These are phyloP conservation scores for Scaptomyza parva DNA, from an alignment of 2,888 invertebrate genomes.

Conservation along the genomic window DNA sequence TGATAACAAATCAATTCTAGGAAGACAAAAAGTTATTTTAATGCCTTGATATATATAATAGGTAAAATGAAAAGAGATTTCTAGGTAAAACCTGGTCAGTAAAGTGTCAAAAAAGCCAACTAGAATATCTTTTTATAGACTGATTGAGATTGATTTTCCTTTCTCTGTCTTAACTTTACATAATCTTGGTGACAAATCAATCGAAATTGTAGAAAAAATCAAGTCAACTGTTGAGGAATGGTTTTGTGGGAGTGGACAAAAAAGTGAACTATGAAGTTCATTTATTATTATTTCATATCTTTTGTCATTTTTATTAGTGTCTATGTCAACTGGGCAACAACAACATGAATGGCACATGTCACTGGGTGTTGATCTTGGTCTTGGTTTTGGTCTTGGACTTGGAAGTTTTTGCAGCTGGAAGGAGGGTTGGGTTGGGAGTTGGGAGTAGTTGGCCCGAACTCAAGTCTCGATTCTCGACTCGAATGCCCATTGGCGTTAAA, in stretches of 20 bases:
- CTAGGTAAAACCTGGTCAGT: no score
- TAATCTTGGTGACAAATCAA: not conserved
- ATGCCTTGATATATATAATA: no score
- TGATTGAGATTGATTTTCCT: no score
- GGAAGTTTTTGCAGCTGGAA: constrained; percentile 1
- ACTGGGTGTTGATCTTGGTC: constrained; percentile 19
- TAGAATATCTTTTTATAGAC: no score
- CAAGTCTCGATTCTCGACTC: constrained; percentile 31
- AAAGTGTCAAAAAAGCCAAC: no score
- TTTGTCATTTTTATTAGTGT: constrained; percentile 4
- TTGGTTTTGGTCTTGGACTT: constrained; percentile 64
- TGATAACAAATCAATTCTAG: no score
- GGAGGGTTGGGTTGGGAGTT: not conserved
- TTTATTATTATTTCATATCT: constrained; percentile 25
- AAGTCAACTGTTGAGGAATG: constrained; percentile 5
- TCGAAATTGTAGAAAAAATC: not conserved
- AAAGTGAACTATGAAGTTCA: constrained; percentile 6
- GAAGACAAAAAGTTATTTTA: no score
- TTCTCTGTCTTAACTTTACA: no score
- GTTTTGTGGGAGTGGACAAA: constrained; percentile 30
- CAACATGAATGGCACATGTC: constrained; percentile 32
- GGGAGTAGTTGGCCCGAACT: constrained; percentile 19
- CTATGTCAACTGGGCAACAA: constrained; percentile 47
- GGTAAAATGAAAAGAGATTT: no score
- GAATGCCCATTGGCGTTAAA: constrained; percentile 71